A percentile compares a stretch with the other conserved stretches of the same genome.
These are phyloP conservation scores for Phoxinus phoxinus DNA, from an alignment of 2,113 vertebrate species.

Conservation along the genomic window DNA sequence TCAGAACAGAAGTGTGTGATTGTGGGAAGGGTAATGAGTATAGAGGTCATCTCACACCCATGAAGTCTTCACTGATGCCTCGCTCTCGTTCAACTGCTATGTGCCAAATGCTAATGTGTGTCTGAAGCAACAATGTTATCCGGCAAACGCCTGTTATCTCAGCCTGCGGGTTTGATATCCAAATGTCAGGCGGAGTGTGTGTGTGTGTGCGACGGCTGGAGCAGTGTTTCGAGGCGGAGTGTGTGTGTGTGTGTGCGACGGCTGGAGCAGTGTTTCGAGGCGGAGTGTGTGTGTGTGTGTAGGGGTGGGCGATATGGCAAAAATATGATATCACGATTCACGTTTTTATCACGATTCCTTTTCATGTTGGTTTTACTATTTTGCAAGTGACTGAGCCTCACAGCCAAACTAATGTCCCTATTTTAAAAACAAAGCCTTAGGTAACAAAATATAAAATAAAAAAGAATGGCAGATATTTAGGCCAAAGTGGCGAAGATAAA, in stretches of 20 bases:
- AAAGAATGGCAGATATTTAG: too few relatives aligned
- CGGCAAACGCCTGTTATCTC: background rate
- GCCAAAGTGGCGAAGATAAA: too few relatives aligned
- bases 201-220: background rate
- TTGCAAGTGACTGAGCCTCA: too few relatives aligned
- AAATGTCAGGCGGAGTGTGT: constrained; percentile 41
- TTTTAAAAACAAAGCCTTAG: too few relatives aligned
- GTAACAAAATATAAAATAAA: too few relatives aligned
- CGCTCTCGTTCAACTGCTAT: background rate
- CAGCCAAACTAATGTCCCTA: too few relatives aligned
- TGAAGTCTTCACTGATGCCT: background rate
- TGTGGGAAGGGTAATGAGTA: constrained; percentile 22
- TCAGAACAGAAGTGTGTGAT: background rate
- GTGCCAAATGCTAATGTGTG: constrained; percentile 2
- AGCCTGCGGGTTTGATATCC: background rate
- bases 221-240: background rate
- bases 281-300: constrained; percentile 48
- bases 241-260: constrained; percentile 50
- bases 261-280: too few relatives aligned
- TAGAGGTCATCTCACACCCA: constrained; percentile 30
- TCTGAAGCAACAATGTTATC: constrained; percentile 14
- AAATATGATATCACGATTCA: too few relatives aligned
- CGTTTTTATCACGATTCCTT: too few relatives aligned
- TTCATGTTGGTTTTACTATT: too few relatives aligned
- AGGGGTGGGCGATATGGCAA: too few relatives aligned